Evolutionary conservation across 1,140 invertebrate genomes (phyloP).

Genomic region (Microplitis mediator): DNA sequence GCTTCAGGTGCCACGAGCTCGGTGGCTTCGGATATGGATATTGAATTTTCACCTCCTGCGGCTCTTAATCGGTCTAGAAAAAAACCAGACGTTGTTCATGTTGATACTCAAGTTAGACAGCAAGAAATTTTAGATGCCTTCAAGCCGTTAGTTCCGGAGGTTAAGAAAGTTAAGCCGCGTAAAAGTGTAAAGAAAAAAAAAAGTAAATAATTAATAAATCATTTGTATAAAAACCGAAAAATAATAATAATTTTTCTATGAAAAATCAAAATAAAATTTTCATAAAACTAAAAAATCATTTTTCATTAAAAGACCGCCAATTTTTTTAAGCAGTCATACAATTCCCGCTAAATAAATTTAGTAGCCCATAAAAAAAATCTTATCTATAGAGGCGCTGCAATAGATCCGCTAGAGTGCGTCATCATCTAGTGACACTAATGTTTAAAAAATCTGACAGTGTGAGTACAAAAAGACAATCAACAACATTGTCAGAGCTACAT

Average conservation of each 20-base stretch:
- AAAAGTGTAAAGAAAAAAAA: conserved; percentile 22
- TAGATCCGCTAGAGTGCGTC: no score
- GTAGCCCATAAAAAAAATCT: no score
- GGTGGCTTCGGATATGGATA: conserved; percentile 58
- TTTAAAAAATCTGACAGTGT: no score
- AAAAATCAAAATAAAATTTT: no score
- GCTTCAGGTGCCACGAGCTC: conserved; percentile 45
- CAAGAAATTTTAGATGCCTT: conserved; percentile 53
- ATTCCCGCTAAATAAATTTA: no score
- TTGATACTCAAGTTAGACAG: conserved; percentile 56
- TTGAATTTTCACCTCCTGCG: conserved; percentile 57
- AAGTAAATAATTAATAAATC: background rate
- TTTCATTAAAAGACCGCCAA: no score
- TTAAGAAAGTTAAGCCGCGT: conserved; percentile 27
- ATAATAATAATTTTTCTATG: background rate
- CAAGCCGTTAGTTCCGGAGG: conserved; percentile 30
- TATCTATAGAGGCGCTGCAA: no score
- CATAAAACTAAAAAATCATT: no score
- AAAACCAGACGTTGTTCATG: conserved; percentile 56
- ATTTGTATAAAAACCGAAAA: background rate
- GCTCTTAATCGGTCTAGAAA: conserved; percentile 47
- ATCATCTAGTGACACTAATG: no score
- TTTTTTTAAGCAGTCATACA: no score
- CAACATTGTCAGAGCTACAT: no score
- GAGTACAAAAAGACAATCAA: no score